phyloP scores from a whole-genome alignment of 1,140 invertebrate species.

The Lepidurus packardi region DNA sequence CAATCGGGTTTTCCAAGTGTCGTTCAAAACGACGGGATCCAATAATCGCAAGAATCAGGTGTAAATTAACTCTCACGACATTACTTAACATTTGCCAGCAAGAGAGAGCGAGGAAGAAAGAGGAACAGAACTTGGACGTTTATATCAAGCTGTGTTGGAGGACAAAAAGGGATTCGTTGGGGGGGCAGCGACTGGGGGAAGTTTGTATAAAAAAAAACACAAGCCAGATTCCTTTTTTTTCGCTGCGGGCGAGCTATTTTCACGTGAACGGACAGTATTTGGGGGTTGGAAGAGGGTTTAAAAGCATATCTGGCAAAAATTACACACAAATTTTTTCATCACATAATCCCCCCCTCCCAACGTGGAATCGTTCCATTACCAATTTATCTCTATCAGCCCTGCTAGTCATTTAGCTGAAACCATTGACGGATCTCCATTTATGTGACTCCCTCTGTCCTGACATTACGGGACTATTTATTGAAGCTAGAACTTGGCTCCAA shows the following conservation, averaged over 20 bases:
- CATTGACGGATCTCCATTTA: conserved; percentile 8
- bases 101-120: background rate
- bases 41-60: conserved; percentile 34
- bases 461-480: background rate
- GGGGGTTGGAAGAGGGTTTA: background rate
- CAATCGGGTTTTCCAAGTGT: conserved; percentile 95
- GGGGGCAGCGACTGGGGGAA: background rate
- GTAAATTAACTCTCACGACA: conserved; percentile 8
- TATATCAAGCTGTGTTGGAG: background rate
- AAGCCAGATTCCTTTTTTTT: background rate
- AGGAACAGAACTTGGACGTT: background rate
- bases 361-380: background rate
- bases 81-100: no score
- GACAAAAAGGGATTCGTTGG: no score
- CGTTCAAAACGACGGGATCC: conserved; percentile 73
- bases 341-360: background rate
- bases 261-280: conserved; percentile 6
- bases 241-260: background rate
- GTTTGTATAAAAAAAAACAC: background rate
- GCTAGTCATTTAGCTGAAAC: conserved; percentile 15
- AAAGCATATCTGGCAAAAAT: background rate
- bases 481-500: background rate
- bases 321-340: background rate
- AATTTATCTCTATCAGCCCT: background rate
- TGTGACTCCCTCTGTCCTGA: background rate